These are phyloP conservation scores for Falco biarmicus DNA, from an alignment of 2,797 vertebrate genomes.

Conservation along the genomic window DNA sequence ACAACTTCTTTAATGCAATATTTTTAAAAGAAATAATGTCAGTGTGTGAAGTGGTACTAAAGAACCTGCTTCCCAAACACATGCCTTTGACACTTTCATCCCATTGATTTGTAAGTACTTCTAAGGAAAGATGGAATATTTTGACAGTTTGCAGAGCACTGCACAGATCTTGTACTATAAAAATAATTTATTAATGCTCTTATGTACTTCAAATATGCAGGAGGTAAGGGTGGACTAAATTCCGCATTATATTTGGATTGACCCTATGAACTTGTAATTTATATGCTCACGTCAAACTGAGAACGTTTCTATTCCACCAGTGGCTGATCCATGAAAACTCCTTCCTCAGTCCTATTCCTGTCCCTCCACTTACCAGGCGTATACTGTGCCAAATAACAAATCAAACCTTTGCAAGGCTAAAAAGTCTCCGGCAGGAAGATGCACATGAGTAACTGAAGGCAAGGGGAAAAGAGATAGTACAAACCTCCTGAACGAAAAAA, in stretches of 20 bases:
- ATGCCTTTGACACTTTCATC: constrained; percentile 41
- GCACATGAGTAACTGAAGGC: neutral
- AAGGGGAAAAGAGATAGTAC: neutral
- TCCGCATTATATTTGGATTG: constrained; percentile 50
- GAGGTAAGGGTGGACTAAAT: constrained; percentile 31
- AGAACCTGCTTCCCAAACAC: constrained; percentile 33
- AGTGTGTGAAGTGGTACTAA: constrained; percentile 16
- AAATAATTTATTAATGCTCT: constrained; percentile 49
- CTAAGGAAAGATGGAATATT: constrained; percentile 34
- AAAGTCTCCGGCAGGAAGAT: neutral
- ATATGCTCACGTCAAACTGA: constrained; percentile 17
- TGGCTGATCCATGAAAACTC: constrained; percentile 1
- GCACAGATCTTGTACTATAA: constrained; percentile 30
- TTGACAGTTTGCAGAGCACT: constrained; percentile 31
- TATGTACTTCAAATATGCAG: constrained; percentile 2
- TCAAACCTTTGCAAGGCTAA: neutral
- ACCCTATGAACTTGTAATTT: constrained; percentile 46
- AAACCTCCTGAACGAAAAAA: neutral
- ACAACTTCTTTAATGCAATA: neutral
- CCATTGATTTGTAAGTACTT: constrained; percentile 45
- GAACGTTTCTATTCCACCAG: constrained; percentile 4
- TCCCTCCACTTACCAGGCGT: neutral
- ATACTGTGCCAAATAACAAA: neutral
- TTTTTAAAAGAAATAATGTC: constrained; percentile 21
- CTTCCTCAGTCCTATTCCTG: constrained; percentile 11